Percentiles rank a stretch among this genome's conserved stretches.
Evolutionary conservation across 2,113 vertebrate genomes (phyloP).

Genomic region (Pseudorhombus dupliciocellatus): DNA sequence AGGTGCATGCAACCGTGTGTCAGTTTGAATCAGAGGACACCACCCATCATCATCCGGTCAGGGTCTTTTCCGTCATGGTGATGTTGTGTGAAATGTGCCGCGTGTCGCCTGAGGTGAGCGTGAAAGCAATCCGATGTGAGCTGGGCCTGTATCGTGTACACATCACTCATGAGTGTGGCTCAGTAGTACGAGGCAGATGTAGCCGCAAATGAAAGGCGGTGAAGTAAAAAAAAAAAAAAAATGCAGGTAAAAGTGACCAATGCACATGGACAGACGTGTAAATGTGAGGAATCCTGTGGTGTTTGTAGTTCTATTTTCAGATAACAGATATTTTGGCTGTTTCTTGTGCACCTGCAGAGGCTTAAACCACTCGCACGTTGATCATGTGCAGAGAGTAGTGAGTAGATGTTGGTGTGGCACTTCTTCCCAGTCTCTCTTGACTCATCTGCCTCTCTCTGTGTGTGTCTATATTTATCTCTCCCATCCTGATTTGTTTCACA

Average conservation of each 20-base stretch:
- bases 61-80: too few species aligned
- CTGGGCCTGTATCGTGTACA: neutral
- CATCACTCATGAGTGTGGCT: neutral
- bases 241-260: too few species aligned
- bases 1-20: neutral
- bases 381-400: neutral
- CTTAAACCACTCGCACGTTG: neutral
- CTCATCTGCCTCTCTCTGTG: neutral
- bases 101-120: neutral
- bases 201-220: too few species aligned
- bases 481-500: constrained; percentile 1
- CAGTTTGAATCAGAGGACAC: neutral
- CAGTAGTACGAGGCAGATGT: neutral
- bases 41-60: neutral
- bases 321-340: too few species aligned
- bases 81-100: neutral
- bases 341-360: neutral
- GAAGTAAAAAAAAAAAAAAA: too few species aligned
- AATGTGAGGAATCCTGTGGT: neutral
- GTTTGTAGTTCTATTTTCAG: neutral
- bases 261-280: too few species aligned
- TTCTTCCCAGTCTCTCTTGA: neutral
- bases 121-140: neutral
- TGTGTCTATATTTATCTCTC: neutral
- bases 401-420: neutral